Evolutionary conservation across 2,888 invertebrate genomes (phyloP).

Genomic region (Branchipolynoe longqiensis): DNA sequence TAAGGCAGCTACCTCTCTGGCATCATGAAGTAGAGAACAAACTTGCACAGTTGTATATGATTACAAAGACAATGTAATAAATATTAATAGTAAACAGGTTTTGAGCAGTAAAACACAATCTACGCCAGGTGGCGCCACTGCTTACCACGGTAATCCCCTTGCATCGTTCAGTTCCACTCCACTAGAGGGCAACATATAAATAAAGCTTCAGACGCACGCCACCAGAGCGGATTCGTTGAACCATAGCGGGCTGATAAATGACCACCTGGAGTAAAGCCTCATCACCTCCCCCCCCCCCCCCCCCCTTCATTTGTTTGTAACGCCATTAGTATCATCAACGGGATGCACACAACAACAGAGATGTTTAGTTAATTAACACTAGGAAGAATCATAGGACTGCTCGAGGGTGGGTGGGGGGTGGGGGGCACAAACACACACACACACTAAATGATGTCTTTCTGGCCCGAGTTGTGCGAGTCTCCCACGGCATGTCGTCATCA

Average conservation of each 20-base stretch:
- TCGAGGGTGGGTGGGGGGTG: too few relatives aligned
- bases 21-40: conserved; percentile 41
- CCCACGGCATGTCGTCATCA: too few relatives aligned
- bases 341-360: conserved; percentile 44
- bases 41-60: conserved; percentile 35
- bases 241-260: neutral
- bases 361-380: conserved; percentile 25
- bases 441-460: too few relatives aligned
- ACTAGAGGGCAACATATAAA: conserved; percentile 33
- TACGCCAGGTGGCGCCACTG: neutral
- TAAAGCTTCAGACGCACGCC: conserved; percentile 1
- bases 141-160: conserved; percentile 1
- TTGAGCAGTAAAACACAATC: conserved; percentile 42
- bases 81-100: conserved; percentile 32
- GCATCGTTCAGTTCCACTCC: neutral
- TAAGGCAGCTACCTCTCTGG: conserved; percentile 32
- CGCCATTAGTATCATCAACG: conserved; percentile 6
- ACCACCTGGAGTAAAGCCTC: conserved; percentile 32
- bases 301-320: conserved; percentile 17
- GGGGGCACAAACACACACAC: too few relatives aligned
- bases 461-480: too few relatives aligned
- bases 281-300: too few relatives aligned
- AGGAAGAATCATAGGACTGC: too few relatives aligned
- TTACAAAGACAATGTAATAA: conserved; percentile 44
- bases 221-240: conserved; percentile 29